Percentiles rank a stretch among this genome's conserved stretches.
phyloP scores from a whole-genome alignment of 2,888 invertebrate genomes.

The Amphimallon solstitiale region DNA sequence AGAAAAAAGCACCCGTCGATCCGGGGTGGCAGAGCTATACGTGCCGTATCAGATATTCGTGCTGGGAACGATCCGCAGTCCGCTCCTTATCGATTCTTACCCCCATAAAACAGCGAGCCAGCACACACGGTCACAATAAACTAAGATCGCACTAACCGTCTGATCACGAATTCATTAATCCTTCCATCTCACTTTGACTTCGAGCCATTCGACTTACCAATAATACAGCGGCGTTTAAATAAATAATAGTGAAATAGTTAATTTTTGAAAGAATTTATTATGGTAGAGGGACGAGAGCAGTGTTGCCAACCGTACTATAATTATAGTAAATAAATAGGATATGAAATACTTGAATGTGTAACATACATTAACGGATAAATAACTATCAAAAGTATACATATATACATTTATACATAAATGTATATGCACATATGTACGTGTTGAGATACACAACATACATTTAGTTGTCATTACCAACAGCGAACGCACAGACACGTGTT shows the following conservation, averaged over 20 bases:
- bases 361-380: no score
- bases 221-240: not conserved
- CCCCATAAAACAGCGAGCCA: conserved; percentile 48
- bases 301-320: no score
- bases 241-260: not conserved
- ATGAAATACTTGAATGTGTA: no score
- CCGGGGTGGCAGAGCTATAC: conserved; percentile 24
- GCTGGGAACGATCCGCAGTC: conserved; percentile 54
- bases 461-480: no score
- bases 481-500: no score
- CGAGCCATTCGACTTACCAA: conserved; percentile 8
- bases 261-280: no score
- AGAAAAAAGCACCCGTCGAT: conserved; percentile 14
- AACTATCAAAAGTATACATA: no score
- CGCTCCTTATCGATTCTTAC: conserved; percentile 55
- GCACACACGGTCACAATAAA: conserved; percentile 35
- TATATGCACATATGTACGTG: no score
- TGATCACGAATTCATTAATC: conserved; percentile 38
- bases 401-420: no score
- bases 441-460: no score
- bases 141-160: conserved; percentile 34
- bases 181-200: conserved; percentile 3
- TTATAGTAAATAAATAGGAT: no score
- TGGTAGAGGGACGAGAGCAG: no score
- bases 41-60: conserved; percentile 56